phyloP scores from a whole-genome alignment of 2,113 vertebrate genomes.

The Romanogobio albipinnatus region DNA sequence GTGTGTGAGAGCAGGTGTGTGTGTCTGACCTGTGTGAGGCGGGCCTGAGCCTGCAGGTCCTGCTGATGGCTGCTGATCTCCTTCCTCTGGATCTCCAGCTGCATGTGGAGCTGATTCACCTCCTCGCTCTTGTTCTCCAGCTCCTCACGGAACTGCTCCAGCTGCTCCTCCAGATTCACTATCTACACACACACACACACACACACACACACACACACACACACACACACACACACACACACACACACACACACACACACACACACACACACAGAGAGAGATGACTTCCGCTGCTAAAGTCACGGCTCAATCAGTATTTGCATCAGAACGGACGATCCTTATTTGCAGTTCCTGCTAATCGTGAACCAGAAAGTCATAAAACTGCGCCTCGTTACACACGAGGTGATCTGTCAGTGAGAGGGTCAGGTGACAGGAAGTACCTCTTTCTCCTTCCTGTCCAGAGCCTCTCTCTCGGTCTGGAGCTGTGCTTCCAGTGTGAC shows the following conservation, averaged over 20 bases:
- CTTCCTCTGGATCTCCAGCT: constrained; percentile 95
- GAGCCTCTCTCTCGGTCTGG: constrained; percentile 93
- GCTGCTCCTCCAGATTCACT: constrained; percentile 93
- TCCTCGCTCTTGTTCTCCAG: constrained; percentile 98
- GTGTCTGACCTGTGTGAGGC: constrained; percentile 42
- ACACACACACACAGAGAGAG: too few relatives aligned
- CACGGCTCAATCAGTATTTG: too few relatives aligned
- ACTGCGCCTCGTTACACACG: neutral
- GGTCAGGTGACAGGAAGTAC: constrained; percentile 68
- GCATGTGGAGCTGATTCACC: constrained; percentile 96
- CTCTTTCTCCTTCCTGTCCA: constrained; percentile 98
- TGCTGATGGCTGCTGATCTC: constrained; percentile 87
- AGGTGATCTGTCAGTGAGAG: neutral
- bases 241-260: too few relatives aligned
- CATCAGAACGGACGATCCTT: too few relatives aligned
- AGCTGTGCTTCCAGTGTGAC: constrained; percentile 87
- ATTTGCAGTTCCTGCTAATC: too few relatives aligned
- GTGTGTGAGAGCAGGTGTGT: constrained; percentile 2
- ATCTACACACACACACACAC: constrained; percentile 75
- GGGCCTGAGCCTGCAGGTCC: constrained; percentile 84
- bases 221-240: too few relatives aligned
- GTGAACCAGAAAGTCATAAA: neutral
- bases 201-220: neutral
- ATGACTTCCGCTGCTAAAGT: too few relatives aligned
- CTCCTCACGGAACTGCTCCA: constrained; percentile 97